phyloP scores from a whole-genome alignment of 2,888 invertebrate genomes.

The Pegoplata infirma region DNA sequence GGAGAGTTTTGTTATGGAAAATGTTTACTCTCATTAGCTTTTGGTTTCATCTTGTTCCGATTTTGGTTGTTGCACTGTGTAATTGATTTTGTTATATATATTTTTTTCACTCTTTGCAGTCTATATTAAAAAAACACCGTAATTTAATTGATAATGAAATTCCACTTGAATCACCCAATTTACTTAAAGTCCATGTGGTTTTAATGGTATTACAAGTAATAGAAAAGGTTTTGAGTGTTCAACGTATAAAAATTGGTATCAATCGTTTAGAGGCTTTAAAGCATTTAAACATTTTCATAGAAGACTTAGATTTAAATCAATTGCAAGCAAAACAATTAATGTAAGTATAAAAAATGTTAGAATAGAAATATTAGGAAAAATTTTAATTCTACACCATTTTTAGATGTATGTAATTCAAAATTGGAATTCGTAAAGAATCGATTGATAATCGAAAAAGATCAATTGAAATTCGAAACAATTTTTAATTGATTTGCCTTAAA shows the following conservation, averaged over 20 bases:
- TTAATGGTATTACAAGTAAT: conserved; percentile 59
- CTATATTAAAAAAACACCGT: conserved; percentile 50
- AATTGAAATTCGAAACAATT: no score
- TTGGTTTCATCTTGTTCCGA: no score
- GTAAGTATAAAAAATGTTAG: conserved; percentile 49
- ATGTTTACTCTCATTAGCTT: no score
- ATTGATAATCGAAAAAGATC: no score
- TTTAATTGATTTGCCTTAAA: no score
- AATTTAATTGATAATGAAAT: conserved; percentile 54
- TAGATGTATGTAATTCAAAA: no score
- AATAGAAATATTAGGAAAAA: no score
- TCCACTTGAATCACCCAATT: conserved; percentile 26
- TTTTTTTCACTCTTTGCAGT: conserved; percentile 32
- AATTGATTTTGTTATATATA: neutral
- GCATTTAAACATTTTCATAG: conserved; percentile 60
- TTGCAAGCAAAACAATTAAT: conserved; percentile 50
- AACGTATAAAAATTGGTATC: conserved; percentile 22
- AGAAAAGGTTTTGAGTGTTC: conserved; percentile 48
- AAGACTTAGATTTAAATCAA: conserved; percentile 49
- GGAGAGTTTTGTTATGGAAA: no score
- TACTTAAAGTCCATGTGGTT: conserved; percentile 59
- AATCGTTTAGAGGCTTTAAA: conserved; percentile 61
- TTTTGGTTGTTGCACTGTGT: no score
- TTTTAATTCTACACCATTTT: no score
- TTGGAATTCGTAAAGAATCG: no score